Conservation (phyloP, 2,113 vertebrate species). For the Pomatorhinus ruficollis region DNA sequence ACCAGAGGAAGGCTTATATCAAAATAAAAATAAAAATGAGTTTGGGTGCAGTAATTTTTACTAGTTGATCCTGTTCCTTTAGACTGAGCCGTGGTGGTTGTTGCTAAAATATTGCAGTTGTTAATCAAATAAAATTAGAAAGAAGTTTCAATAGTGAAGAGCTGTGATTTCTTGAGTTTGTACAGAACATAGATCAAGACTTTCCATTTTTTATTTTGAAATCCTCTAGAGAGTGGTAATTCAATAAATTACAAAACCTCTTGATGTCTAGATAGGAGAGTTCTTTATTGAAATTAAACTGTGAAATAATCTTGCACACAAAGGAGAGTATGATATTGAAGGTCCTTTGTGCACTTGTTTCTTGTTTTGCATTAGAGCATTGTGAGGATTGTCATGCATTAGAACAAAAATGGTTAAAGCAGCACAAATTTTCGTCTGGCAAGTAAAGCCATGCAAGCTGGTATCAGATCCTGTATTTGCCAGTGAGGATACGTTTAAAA, state of each 20-base stretch:
- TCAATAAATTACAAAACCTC: neutral
- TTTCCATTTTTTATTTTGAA: neutral
- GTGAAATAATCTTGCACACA: neutral
- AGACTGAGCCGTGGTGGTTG: neutral
- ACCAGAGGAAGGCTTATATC: neutral
- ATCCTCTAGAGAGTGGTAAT: neutral
- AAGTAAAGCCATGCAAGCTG: neutral
- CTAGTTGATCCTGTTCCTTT: neutral
- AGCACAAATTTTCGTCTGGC: neutral
- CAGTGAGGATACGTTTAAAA: neutral
- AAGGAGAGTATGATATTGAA: neutral
- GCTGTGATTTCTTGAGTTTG: neutral
- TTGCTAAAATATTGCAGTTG: neutral
- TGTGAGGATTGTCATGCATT: neutral
- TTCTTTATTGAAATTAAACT: neutral
- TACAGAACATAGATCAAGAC: neutral
- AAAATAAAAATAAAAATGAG: neutral
- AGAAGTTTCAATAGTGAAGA: neutral
- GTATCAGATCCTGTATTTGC: neutral
- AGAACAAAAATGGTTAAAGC: neutral
- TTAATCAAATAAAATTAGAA: neutral
- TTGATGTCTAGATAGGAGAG: neutral
- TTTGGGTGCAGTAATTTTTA: neutral
- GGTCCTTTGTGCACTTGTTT: neutral
- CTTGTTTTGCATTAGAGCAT: neutral